phyloP scores from a whole-genome alignment of 2,113 vertebrate species.

The Gallinago undulata region DNA sequence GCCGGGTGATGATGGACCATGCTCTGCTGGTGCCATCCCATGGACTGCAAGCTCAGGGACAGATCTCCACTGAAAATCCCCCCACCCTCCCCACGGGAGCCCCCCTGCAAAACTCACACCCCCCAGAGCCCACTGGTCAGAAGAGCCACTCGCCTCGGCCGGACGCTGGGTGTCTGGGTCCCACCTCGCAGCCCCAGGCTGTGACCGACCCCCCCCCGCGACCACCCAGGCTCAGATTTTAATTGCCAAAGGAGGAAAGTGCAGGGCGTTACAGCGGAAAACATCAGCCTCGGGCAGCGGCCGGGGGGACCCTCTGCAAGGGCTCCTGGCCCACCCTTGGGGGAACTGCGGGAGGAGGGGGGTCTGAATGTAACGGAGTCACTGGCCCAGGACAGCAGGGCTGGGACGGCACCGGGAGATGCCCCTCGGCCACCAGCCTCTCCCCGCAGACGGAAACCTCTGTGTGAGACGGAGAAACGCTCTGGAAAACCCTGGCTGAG shows the following conservation, averaged over 20 bases:
- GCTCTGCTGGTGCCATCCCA: background rate
- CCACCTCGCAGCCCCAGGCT: background rate
- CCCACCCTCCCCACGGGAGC: too few relatives aligned
- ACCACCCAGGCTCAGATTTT: background rate
- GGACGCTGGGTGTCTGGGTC: fast-evolving
- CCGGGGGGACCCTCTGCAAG: background rate
- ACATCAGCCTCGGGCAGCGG: background rate
- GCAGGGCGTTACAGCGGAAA: fast-evolving
- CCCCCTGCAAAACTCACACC: background rate
- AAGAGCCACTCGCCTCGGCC: fast-evolving
- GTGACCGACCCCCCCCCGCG: fast-evolving
- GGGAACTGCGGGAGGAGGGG: background rate
- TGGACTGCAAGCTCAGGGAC: background rate
- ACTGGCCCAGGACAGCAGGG: fast-evolving
- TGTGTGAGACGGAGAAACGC: fast-evolving
- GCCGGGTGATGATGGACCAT: fast-evolving
- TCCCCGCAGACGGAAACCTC: background rate
- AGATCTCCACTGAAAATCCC: too few relatives aligned
- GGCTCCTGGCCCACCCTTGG: fast-evolving
- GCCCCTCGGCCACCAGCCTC: background rate
- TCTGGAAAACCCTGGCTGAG: fast-evolving
- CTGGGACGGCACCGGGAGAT: background rate
- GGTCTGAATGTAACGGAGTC: fast-evolving
- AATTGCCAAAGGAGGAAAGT: fast-evolving
- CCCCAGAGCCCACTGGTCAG: fast-evolving